Evolutionary conservation across 2,888 invertebrate genomes (phyloP), one percentile per base, ranked within the genome.

Genomic region (Stegana nigrithorax): DNA sequence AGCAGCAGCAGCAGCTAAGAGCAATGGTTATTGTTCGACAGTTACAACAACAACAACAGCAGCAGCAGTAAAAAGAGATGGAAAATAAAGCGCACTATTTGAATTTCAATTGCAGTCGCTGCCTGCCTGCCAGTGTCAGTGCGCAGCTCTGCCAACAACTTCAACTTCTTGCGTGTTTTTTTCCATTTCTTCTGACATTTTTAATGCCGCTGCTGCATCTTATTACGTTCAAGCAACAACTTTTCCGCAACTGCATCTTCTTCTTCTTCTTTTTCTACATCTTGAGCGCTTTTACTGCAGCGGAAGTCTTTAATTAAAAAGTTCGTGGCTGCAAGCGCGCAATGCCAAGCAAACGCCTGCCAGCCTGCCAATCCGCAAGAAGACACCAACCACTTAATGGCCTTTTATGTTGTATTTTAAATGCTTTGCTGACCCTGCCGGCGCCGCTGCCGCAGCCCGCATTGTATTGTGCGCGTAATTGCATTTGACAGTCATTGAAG

Each of bases 241-340:
- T n/a, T n/a, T n/a, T n/a, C n/a, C n/a, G n/a, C n/a, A n/a, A n/a
- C 4, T 10, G 39, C 39, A 39, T 39, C 17, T 39, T 26, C 53
- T 21, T 29, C 21, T 50, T 45, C 57, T 23, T 57, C 14, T 26
- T 17, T 39, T 44, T 42, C 45, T n/a, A 25, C 25, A 21, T 55
- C 36, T 12, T 2, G 36, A 6, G 10, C 7, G 55, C 27, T 27
- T 25, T 57, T 12, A 27, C 59, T 61, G 60, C 32, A 67, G 67
- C 76, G 78, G 80, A 80, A 78, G 80, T 76, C 73, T 76, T 79
- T 75, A 80, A 78, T 79, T 76, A 76, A 76, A 45, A 45, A 55
- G 19, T 19, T 60, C 27, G 17, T 17, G 14, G 44, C 39, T 25
- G 21, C 36, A 55, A n/a, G 32, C 29, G 12, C 10, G 10, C 19